A percentile compares a stretch with the other conserved stretches of the same genome.
Evolutionary conservation across 2,797 vertebrate genomes (phyloP).

Genomic region (Pelochelys cantorii): DNA sequence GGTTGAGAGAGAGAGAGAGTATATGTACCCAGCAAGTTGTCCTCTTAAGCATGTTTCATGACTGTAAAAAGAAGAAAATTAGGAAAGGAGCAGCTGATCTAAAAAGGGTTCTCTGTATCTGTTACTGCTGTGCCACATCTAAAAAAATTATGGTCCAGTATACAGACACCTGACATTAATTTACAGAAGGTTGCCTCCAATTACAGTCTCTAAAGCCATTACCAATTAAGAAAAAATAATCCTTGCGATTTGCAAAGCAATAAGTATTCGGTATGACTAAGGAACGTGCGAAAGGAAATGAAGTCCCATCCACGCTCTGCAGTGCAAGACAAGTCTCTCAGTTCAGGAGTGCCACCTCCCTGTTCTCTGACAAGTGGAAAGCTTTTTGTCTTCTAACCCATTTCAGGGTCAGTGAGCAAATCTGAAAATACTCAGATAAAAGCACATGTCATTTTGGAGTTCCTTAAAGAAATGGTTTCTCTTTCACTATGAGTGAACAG

Average conservation of each 20-base stretch:
- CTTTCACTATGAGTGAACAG: not conserved
- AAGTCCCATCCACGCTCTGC: not conserved
- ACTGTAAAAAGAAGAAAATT: not conserved
- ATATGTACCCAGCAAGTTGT: not conserved
- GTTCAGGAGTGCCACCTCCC: constrained; percentile 78
- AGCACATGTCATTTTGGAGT: not conserved
- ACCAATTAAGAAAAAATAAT: constrained; percentile 72
- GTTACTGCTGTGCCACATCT: rapidly evolving
- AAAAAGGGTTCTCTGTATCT: not conserved
- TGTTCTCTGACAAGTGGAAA: constrained; percentile 16
- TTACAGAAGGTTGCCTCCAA: constrained; percentile 19
- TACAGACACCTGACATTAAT: constrained; percentile 28
- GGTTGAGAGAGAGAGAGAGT: rapidly evolving
- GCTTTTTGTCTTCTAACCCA: not conserved
- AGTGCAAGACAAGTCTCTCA: not conserved
- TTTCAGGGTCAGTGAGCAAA: not conserved
- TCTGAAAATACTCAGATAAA: not conserved
- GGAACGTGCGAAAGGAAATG: constrained; percentile 18
- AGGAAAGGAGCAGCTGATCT: not conserved
- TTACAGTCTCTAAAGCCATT: constrained; percentile 58
- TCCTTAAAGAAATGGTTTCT: constrained; percentile 18
- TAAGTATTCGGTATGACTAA: not conserved
- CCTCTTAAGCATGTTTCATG: not conserved
- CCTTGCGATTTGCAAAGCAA: constrained; percentile 64
- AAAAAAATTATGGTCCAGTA: not conserved